phyloP scores from a whole-genome alignment of 2,797 vertebrate species.

The Scyliorhinus canicula region DNA sequence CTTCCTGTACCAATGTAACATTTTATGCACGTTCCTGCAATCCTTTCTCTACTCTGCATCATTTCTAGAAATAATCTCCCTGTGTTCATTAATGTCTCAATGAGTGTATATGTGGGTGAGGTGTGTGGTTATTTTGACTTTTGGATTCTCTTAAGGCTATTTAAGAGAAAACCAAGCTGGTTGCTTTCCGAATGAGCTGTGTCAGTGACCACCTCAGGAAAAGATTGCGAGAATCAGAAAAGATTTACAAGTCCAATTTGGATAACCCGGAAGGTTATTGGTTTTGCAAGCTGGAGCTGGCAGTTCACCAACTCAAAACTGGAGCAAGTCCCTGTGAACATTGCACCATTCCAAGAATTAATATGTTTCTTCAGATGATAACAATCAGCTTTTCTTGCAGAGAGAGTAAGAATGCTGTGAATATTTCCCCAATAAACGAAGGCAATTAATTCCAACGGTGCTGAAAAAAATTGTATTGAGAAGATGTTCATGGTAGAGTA shows the following conservation, averaged over 20 bases:
- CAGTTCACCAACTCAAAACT: slow-evolving; percentile 52
- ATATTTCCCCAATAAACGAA: neutral
- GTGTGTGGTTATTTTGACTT: neutral
- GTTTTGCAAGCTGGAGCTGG: slow-evolving; percentile 38
- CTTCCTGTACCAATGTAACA: neutral
- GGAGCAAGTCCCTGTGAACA: slow-evolving; percentile 52
- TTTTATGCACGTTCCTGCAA: neutral
- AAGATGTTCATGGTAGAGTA: neutral
- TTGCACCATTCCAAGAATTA: slow-evolving; percentile 44
- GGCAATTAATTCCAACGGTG: neutral
- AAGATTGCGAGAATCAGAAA: neutral
- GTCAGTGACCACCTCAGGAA: neutral
- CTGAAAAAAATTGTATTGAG: neutral
- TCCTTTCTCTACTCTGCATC: neutral
- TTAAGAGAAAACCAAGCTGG: neutral
- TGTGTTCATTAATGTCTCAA: neutral
- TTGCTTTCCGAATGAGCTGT: neutral
- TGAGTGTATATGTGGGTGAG: neutral
- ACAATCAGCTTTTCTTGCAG: neutral
- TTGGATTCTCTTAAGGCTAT: neutral
- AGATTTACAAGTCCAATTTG: slow-evolving; percentile 6
- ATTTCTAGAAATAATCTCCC: neutral
- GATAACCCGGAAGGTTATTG: neutral
- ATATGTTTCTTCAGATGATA: neutral
- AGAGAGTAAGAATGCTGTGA: neutral